Base-by-base conservation (phyloP, 1,140 invertebrate species). In the Microplitis demolitor region DNA sequence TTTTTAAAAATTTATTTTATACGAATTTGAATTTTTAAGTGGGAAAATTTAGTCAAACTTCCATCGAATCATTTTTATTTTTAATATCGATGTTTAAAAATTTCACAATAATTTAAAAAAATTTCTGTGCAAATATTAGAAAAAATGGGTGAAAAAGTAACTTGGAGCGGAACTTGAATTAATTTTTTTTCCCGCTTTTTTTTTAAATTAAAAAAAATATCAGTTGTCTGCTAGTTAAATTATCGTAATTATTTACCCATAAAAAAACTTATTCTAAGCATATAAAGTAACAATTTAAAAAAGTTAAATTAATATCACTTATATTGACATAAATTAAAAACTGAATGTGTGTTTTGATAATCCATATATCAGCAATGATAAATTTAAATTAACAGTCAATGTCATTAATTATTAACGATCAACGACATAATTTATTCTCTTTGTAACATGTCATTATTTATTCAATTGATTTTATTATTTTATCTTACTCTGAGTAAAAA, bases 401-500 rank as follows among this genome's bases (percentile, higher is more conserved):
- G 24, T 67, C 60, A 54, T 64, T 69, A 60, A 33, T 69, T 51
- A 45, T 66, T 50, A 45, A 45, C 45, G 54, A 31, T 45, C 3
- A 45, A n/a, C 33, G 16, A n/a, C 54, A 45, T 60, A 37, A 24
- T 56, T 53, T 35, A 13, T 60, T 64, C 31, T 56, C 33, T 39
- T 37, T 60, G 24, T 34, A 54, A 60, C 58, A 66, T 72, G 33
- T 54, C 24, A 35, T 72, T 64, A 60, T 54, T 53, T 31, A 50
- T 62, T 45, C 54, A 39, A 33, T 60, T 45, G 11, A 66, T 72
- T 39, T 72, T 72, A n/a, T 73, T 54, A 45, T 54, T 69, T 64
- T 70, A 35, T 56, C 60, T 54, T 69, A 45, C 6, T 45, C 6
- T 45, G 0, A 31, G 64, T 74, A 77, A 75, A 70, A 78, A 73